Percentiles rank a stretch among this genome's conserved stretches.
These are phyloP conservation scores for Brachionus paranguensis DNA, from an alignment of 1,140 invertebrate genomes.

Conservation along the genomic window DNA sequence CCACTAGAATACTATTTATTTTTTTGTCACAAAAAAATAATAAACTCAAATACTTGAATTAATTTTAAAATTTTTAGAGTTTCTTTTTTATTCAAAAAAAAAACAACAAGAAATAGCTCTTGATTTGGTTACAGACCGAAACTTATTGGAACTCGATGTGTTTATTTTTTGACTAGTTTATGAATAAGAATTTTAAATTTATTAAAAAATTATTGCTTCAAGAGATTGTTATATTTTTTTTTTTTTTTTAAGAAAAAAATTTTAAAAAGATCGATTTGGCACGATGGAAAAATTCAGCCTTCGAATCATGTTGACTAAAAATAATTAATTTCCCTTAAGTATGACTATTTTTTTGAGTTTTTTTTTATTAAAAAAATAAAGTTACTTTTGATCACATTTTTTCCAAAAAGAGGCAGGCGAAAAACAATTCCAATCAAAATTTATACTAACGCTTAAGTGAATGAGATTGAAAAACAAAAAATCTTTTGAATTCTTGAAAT, in stretches of 20 bases:
- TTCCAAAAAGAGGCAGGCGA: neutral
- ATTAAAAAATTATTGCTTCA: neutral
- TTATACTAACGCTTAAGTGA: neutral
- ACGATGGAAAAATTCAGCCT: too few species aligned
- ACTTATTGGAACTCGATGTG: neutral
- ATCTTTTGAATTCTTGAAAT: slow-evolving; percentile 7
- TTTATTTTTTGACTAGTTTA: neutral
- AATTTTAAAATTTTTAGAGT: neutral
- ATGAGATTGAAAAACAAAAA: neutral
- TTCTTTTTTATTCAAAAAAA: neutral
- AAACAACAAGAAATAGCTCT: neutral
- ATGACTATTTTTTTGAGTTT: neutral
- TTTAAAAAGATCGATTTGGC: too few species aligned
- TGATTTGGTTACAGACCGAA: neutral
- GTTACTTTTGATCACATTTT: neutral
- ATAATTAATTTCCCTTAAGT: neutral
- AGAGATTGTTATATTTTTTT: too few species aligned
- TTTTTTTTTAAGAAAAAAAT: too few species aligned
- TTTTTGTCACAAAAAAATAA: neutral
- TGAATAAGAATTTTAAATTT: neutral
- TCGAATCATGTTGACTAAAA: neutral
- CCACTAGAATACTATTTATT: neutral
- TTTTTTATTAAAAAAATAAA: neutral
- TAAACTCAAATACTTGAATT: neutral
- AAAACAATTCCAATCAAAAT: neutral